Conservation (phyloP, 2,888 invertebrate genomes). For the Caenorhabditis sp. region DNA sequence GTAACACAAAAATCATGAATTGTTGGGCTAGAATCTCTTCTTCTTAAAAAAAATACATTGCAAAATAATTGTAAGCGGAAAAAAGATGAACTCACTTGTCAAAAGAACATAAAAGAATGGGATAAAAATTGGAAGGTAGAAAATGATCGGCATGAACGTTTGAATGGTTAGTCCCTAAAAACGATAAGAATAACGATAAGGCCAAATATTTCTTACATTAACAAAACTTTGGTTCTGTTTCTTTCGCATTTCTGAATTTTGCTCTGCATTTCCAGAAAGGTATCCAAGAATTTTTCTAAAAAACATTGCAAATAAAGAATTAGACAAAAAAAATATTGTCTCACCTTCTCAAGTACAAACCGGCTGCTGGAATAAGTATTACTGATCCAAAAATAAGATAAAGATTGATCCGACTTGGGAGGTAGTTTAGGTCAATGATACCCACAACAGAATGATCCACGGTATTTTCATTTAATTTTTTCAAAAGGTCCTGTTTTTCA, state of each 20-base stretch:
- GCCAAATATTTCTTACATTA: slow-evolving; percentile 8
- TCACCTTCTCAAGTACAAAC: slow-evolving; percentile 17
- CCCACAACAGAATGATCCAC: slow-evolving; percentile 29
- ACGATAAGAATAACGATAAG: too few species aligned
- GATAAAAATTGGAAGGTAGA: slow-evolving; percentile 21
- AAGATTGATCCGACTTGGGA: neutral
- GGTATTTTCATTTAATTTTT: neutral
- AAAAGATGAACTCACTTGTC: slow-evolving; percentile 10
- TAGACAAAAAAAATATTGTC: neutral
- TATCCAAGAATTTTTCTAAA: neutral
- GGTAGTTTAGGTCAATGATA: slow-evolving; percentile 5
- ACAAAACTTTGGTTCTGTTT: slow-evolving; percentile 7
- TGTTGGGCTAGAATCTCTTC: slow-evolving; percentile 9
- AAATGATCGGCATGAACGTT: slow-evolving; percentile 20
- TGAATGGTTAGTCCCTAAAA: slow-evolving; percentile 28
- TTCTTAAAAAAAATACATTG: neutral
- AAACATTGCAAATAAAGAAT: neutral
- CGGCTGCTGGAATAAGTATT: slow-evolving; percentile 5
- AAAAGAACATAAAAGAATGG: neutral
- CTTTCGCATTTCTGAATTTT: neutral
- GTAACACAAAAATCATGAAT: slow-evolving; percentile 13
- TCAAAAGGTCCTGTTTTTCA: slow-evolving; percentile 3
- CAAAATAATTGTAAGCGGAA: neutral
- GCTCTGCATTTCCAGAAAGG: neutral
- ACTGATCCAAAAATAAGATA: neutral